A percentile compares a stretch with the other conserved stretches of the same genome.
phyloP scores from a whole-genome alignment of 2,797 vertebrate species.

The Hydrolagus colliei region DNA sequence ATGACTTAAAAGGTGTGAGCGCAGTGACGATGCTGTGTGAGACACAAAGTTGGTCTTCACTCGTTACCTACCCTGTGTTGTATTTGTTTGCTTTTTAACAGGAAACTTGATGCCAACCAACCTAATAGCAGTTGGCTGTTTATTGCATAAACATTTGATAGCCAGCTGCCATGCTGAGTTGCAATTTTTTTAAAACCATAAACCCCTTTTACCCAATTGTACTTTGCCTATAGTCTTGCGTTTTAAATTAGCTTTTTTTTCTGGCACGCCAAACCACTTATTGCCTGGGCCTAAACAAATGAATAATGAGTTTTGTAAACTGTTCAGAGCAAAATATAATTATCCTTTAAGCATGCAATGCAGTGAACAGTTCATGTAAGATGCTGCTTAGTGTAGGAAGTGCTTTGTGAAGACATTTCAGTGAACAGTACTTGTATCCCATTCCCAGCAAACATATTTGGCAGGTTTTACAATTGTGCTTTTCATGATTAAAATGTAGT shows the following conservation, averaged over 20 bases:
- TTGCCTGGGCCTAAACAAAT: conserved; percentile 29
- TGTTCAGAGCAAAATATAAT: conserved; percentile 34
- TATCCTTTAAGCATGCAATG: conserved; percentile 35
- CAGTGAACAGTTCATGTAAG: not conserved
- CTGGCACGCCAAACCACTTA: conserved; percentile 4
- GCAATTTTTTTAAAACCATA: not conserved
- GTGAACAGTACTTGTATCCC: too few relatives aligned
- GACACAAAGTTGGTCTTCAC: too few relatives aligned
- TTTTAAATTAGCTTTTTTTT: not conserved
- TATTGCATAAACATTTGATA: not conserved
- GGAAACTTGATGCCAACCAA: too few relatives aligned
- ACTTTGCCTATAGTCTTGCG: not conserved
- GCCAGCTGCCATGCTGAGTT: not conserved
- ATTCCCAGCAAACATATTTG: not conserved
- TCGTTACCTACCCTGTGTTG: too few relatives aligned
- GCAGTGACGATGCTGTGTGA: too few relatives aligned
- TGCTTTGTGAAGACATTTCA: not conserved
- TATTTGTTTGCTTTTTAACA: too few relatives aligned
- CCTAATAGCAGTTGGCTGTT: not conserved
- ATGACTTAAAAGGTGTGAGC: too few relatives aligned
- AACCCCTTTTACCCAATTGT: not conserved
- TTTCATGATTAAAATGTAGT: not conserved
- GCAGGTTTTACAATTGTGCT: not conserved
- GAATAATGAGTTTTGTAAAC: conserved; percentile 25
- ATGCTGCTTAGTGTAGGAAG: not conserved